Conservation (phyloP, 2,888 invertebrate genomes). For the Polydrusus tereticollis region DNA sequence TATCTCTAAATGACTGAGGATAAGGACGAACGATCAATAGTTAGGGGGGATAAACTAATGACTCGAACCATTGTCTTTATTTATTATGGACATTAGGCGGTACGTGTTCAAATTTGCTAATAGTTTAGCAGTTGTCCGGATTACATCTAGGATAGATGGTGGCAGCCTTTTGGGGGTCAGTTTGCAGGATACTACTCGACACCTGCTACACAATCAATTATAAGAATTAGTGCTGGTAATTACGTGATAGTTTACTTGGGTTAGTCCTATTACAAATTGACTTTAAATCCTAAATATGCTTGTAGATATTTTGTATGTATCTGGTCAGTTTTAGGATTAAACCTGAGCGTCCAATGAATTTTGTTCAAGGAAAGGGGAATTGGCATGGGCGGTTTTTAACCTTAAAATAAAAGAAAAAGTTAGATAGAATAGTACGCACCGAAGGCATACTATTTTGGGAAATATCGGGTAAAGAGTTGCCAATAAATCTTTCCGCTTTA, state of each 20-base stretch:
- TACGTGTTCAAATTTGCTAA: slow-evolving; percentile 54
- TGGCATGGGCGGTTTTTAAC: no score
- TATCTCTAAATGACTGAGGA: slow-evolving; percentile 43
- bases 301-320: no score
- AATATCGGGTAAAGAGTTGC: no score
- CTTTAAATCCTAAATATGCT: no score
- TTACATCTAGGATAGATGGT: slow-evolving; percentile 24
- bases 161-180: slow-evolving; percentile 32
- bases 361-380: no score
- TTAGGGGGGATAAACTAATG: slow-evolving; percentile 53
- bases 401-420: no score
- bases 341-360: no score
- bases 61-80: slow-evolving; percentile 54
- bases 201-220: slow-evolving; percentile 41
- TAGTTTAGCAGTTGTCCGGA: slow-evolving; percentile 46
- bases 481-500: no score
- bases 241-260: slow-evolving; percentile 14
- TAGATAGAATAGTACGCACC: no score
- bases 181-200: slow-evolving; percentile 26
- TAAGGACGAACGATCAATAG: slow-evolving; percentile 41
- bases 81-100: slow-evolving; percentile 53
- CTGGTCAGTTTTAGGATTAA: no score
- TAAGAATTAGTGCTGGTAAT: slow-evolving; percentile 9
- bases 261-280: no score
- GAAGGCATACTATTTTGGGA: no score